Evolutionary conservation across 2,888 invertebrate species (phyloP).

Genomic region (Meganola albula): DNA sequence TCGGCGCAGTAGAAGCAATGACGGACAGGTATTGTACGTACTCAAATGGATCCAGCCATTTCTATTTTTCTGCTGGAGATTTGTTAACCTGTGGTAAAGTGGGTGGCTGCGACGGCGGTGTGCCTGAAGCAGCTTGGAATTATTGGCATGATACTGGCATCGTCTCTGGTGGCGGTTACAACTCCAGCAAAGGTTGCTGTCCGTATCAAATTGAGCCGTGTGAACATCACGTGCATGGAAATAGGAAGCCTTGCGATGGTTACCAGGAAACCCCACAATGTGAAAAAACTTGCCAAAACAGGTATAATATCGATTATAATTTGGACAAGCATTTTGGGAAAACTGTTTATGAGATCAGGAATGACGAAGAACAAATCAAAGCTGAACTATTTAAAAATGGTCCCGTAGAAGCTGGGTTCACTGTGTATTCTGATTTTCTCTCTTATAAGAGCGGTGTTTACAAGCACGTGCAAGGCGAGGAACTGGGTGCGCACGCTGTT

Average conservation of each 20-base stretch:
- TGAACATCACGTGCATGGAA: not conserved
- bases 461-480: not conserved
- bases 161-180: constrained; percentile 7
- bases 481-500: not conserved
- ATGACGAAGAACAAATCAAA: constrained; percentile 1
- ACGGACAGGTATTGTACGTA: constrained; percentile 80
- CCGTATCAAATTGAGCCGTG: constrained; percentile 3
- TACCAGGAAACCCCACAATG: not conserved
- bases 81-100: not conserved
- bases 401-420: not conserved
- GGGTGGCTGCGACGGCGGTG: constrained; percentile 1
- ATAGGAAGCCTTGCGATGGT: not conserved
- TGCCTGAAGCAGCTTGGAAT: not conserved
- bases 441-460: constrained; percentile 3
- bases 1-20: constrained; percentile 93
- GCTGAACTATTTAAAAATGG: constrained; percentile 1
- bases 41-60: not conserved
- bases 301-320: not conserved
- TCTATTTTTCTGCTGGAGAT: constrained; percentile 8
- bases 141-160: constrained; percentile 3
- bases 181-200: constrained; percentile 4
- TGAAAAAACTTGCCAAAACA: not conserved
- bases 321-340: constrained; percentile 1
- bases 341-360: not conserved
- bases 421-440: not conserved